Conservation (phyloP, 2,113 vertebrate species). For the Anoura caudifer region DNA sequence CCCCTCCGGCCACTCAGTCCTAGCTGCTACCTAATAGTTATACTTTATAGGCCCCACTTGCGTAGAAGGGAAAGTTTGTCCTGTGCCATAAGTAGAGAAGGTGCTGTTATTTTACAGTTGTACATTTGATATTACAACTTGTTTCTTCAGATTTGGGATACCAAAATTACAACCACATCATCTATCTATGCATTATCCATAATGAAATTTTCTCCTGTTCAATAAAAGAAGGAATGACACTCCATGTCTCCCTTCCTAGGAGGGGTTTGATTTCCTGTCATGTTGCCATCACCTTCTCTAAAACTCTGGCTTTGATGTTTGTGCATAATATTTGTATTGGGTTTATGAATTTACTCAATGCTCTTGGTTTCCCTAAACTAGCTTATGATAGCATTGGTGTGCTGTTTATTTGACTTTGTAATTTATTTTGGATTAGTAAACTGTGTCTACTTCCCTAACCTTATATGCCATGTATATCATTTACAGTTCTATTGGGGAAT, state of each 20-base stretch:
- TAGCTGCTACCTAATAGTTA: neutral
- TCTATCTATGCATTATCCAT: neutral
- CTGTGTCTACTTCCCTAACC: neutral
- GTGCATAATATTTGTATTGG: neutral
- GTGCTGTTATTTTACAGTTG: neutral
- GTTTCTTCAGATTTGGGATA: neutral
- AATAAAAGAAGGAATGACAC: neutral
- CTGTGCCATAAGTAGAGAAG: neutral
- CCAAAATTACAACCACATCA: neutral
- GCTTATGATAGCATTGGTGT: neutral
- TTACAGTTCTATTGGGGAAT: neutral
- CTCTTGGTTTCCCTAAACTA: neutral
- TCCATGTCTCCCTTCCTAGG: neutral
- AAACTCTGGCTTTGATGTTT: neutral
- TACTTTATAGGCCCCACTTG: neutral
- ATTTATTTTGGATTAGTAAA: neutral
- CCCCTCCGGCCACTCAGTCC: no score
- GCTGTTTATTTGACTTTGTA: neutral
- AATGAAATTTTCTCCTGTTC: neutral
- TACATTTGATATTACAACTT: neutral
- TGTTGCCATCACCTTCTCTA: neutral
- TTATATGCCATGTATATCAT: neutral
- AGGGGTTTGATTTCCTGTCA: neutral
- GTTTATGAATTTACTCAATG: neutral
- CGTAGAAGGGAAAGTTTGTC: neutral